These are phyloP conservation scores for Chouioia cunea DNA, from an alignment of 2,888 invertebrate genomes.

Conservation along the genomic window DNA sequence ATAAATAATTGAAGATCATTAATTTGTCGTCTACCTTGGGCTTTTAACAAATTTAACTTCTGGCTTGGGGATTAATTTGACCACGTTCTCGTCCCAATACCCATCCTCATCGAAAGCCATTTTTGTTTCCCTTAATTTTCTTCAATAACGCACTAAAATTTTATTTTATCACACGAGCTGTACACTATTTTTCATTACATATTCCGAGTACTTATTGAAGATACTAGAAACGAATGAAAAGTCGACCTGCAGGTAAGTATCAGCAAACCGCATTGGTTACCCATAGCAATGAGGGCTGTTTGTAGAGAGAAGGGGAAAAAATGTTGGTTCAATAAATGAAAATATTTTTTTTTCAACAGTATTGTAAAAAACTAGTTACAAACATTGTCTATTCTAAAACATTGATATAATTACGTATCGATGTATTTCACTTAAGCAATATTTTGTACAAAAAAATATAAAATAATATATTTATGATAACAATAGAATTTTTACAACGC, in stretches of 20 bases:
- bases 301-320: not conserved
- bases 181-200: not conserved
- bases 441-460: too few species aligned
- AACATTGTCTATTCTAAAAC: too few species aligned
- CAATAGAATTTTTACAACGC: too few species aligned
- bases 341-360: not conserved
- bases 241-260: not conserved
- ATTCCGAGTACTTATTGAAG: not conserved
- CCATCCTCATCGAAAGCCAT: constrained; percentile 15
- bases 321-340: constrained; percentile 17
- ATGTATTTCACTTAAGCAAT: too few species aligned
- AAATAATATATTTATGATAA: too few species aligned
- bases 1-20: constrained; percentile 2
- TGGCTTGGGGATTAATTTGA: constrained; percentile 44
- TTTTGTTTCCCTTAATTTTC: too few species aligned
- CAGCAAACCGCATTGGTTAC: constrained; percentile 7
- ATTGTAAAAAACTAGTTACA: not conserved
- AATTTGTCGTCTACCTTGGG: constrained; percentile 47
- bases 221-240: not conserved
- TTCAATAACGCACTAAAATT: not conserved
- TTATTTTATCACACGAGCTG: not conserved
- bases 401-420: too few species aligned
- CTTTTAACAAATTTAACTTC: constrained; percentile 39
- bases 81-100: constrained; percentile 43
- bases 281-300: constrained; percentile 24